phyloP scores from a whole-genome alignment of 2,113 vertebrate genomes.

The Danio rerio region GRCz12tu NC_133198.1:49980501-49981000 shows the following conservation, averaged over 20 bases:
- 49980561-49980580: too few relatives aligned
- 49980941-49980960: neutral
- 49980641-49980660: too few relatives aligned
- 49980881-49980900: neutral
- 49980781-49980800: neutral
- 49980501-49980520: too few relatives aligned
- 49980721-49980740: neutral
- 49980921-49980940: neutral
- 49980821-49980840: neutral
- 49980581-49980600: too few relatives aligned
- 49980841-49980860: neutral
- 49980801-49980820: neutral
- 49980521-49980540: too few relatives aligned
- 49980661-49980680: too few relatives aligned
- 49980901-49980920: constrained; percentile 14
- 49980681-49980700: neutral
- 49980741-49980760: neutral
- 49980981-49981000: too few relatives aligned
- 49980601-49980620: too few relatives aligned
- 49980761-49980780: neutral
- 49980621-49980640: too few relatives aligned
- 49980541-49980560: too few relatives aligned
- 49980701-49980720: neutral
- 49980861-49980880: neutral
- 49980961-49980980: constrained; percentile 6